phyloP scores from a whole-genome alignment of 35 echinoderm and acorn worm genomes.

The Heliocidaris erythrogramma region DNA sequence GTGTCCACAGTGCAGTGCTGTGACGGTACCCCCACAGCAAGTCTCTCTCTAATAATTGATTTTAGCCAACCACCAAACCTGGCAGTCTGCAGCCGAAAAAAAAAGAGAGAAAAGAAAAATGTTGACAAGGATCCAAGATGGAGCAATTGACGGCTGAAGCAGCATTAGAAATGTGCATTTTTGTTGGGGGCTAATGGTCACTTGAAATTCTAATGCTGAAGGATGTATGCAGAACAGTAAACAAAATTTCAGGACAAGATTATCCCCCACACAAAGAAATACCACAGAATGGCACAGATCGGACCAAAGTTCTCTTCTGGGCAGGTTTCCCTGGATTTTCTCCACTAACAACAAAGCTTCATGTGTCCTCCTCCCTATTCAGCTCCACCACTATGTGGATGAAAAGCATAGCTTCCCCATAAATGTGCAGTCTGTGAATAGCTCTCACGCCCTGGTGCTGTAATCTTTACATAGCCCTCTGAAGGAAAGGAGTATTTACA shows the following conservation, averaged over 20 bases:
- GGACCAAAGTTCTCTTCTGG: not conserved
- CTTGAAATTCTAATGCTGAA: not conserved
- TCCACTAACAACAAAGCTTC: not conserved
- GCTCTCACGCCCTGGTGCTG: not conserved
- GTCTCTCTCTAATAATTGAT: not conserved
- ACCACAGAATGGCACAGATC: not conserved
- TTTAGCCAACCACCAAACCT: not conserved
- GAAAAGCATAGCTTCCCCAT: not conserved
- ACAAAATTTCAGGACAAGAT: not conserved
- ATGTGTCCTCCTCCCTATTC: not conserved
- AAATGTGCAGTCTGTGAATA: not conserved
- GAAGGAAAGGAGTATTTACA: slow-evolving; percentile 12
- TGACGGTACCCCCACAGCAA: not conserved
- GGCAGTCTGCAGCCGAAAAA: not conserved
- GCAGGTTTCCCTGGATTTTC: not conserved
- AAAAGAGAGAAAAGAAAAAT: not conserved
- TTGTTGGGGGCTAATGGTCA: not conserved
- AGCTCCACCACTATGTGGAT: not conserved
- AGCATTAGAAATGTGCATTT: slow-evolving; percentile 3
- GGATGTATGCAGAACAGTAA: not conserved
- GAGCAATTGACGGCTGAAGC: not conserved
- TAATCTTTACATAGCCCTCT: not conserved
- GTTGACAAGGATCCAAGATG: not conserved
- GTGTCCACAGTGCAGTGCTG: not conserved
- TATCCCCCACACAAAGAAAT: slow-evolving; percentile 3